phyloP scores from a whole-genome alignment of 2,888 invertebrate species.

The Acanthosoma haemorrhoidale region DNA sequence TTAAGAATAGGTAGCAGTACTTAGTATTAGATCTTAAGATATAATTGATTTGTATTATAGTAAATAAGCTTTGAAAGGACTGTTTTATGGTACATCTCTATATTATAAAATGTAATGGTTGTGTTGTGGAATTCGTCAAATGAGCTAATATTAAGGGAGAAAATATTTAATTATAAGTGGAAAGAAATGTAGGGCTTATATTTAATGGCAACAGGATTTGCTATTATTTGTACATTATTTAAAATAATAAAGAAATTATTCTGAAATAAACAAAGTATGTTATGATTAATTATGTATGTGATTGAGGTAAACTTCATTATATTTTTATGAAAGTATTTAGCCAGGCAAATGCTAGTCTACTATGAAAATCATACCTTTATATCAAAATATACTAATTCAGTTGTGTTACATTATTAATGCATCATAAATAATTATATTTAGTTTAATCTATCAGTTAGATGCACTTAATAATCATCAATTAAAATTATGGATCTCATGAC shows the following conservation, averaged over 20 bases:
- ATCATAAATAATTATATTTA: no score
- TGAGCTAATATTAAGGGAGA: no score
- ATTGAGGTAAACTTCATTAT: background rate
- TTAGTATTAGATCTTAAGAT: conserved; percentile 3
- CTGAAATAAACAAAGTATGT: background rate
- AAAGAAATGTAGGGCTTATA: background rate
- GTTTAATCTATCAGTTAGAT: no score
- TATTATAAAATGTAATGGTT: background rate
- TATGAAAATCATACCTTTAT: background rate
- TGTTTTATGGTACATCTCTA: background rate
- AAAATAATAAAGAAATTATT: background rate
- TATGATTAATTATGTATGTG: background rate
- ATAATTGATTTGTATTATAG: conserved; percentile 3
- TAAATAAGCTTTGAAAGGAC: background rate
- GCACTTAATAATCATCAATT: background rate
- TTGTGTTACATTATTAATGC: background rate
- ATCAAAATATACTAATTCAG: background rate
- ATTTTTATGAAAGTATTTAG: background rate
- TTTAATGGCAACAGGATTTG: background rate
- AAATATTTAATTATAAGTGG: background rate
- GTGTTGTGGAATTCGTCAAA: background rate
- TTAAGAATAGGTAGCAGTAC: conserved; percentile 7
- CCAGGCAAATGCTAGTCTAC: background rate
- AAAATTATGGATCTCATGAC: background rate
- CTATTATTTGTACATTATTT: background rate